A percentile compares a stretch with the other conserved stretches of the same genome.
These are phyloP conservation scores for Acrossocheilus wenchowensis DNA, from an alignment of 2,797 vertebrate genomes.

Conservation along the genomic window DNA sequence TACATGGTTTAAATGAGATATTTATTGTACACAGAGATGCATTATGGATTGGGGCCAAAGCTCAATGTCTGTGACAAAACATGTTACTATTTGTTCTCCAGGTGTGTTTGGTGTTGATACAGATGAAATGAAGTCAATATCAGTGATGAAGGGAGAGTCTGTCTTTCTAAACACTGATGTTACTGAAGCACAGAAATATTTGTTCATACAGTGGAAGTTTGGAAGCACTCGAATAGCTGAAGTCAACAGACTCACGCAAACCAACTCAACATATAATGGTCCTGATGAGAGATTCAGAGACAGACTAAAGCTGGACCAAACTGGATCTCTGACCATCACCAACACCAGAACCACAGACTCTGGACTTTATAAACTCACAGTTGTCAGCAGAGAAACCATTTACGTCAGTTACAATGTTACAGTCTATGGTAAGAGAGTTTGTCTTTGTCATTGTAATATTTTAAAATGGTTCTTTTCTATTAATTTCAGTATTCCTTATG, in stretches of 20 bases:
- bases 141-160: neutral
- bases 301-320: neutral
- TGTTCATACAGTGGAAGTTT: neutral
- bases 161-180: neutral
- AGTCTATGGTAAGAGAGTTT: neutral
- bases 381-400: neutral
- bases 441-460: neutral
- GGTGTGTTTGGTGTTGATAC: neutral
- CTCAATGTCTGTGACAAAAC: no score
- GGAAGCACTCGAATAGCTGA: neutral
- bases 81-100: neutral
- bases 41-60: neutral
- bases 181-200: neutral
- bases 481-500: neutral
- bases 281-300: neutral
- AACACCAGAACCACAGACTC: neutral
- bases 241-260: neutral
- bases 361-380: neutral
- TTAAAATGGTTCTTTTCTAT: neutral
- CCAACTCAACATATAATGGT: neutral
- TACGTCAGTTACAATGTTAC: neutral
- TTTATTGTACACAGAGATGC: neutral
- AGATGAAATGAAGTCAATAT: neutral
- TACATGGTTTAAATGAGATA: neutral
- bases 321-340: conserved; percentile 2